phyloP scores from a whole-genome alignment of 2,113 vertebrate genomes.

The Phalacrocorax brasilianus region DNA sequence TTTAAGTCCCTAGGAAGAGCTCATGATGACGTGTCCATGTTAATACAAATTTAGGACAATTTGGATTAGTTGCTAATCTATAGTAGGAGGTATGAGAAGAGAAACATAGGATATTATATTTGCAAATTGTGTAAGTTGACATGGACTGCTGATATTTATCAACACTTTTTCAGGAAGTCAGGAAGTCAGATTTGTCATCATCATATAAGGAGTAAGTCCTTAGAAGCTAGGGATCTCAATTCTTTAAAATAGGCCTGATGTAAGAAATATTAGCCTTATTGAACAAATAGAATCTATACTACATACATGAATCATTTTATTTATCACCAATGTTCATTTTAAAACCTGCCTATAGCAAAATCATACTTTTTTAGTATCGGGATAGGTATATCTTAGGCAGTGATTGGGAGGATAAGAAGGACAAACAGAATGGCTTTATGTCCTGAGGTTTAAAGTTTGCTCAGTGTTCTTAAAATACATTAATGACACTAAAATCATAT shows the following conservation, averaged over 20 bases:
- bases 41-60: neutral
- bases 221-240: neutral
- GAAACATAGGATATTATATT: neutral
- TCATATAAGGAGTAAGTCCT: neutral
- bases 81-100: neutral
- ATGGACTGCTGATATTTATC: neutral
- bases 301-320: neutral
- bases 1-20: neutral
- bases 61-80: neutral
- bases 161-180: neutral
- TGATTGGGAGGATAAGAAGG: neutral
- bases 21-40: neutral
- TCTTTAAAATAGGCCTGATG: neutral
- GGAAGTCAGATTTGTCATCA: neutral
- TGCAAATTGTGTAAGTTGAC: neutral
- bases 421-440: neutral
- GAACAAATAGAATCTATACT: neutral
- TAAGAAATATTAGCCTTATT: neutral
- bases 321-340: neutral
- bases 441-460: neutral
- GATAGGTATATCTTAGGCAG: neutral
- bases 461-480: neutral
- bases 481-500: neutral
- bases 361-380: neutral
- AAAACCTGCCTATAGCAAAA: neutral